These are phyloP conservation scores for Drosophila sp. DNA, from an alignment of 1,140 invertebrate genomes.

Conservation along the genomic window DNA sequence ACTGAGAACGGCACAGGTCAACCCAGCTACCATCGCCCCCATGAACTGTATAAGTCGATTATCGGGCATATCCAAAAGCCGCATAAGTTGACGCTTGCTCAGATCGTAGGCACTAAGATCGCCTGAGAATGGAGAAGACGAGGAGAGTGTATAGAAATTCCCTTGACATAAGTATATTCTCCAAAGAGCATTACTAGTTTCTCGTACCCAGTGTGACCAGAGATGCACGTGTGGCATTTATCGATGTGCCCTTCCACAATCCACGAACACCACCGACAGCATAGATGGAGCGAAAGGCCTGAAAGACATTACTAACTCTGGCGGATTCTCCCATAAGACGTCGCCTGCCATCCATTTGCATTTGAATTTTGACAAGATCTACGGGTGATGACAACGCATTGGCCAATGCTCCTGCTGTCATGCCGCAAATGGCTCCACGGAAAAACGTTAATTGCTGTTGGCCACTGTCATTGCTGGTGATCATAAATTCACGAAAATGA, in stretches of 20 bases:
- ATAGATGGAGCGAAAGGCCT: slow-evolving; percentile 37
- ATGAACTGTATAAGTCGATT: slow-evolving; percentile 43
- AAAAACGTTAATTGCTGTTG: slow-evolving; percentile 5
- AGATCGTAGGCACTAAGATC: slow-evolving; percentile 46
- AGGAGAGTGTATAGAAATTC: neutral
- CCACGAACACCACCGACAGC: slow-evolving; percentile 16
- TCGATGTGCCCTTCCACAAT: slow-evolving; percentile 42
- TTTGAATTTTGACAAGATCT: slow-evolving; percentile 48
- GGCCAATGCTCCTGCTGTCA: slow-evolving; percentile 14
- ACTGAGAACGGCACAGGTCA: slow-evolving; percentile 30
- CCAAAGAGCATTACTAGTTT: too few species aligned
- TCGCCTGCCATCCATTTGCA: slow-evolving; percentile 54
- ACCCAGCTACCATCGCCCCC: slow-evolving; percentile 42
- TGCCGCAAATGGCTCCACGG: slow-evolving; percentile 16
- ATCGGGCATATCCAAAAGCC: slow-evolving; percentile 9
- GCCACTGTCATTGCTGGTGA: slow-evolving; percentile 4
- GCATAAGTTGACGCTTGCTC: slow-evolving; percentile 41
- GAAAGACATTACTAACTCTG: slow-evolving; percentile 24
- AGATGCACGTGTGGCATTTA: slow-evolving; percentile 35
- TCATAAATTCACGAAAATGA: slow-evolving; percentile 17
- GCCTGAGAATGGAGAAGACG: slow-evolving; percentile 19
- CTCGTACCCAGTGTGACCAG: slow-evolving; percentile 43
- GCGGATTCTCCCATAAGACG: slow-evolving; percentile 24
- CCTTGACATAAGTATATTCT: neutral
- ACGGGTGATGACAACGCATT: slow-evolving; percentile 27